Evolutionary conservation across 2,113 vertebrate species (phyloP).

Genomic region (Campylorhamphus procurvoides): DNA sequence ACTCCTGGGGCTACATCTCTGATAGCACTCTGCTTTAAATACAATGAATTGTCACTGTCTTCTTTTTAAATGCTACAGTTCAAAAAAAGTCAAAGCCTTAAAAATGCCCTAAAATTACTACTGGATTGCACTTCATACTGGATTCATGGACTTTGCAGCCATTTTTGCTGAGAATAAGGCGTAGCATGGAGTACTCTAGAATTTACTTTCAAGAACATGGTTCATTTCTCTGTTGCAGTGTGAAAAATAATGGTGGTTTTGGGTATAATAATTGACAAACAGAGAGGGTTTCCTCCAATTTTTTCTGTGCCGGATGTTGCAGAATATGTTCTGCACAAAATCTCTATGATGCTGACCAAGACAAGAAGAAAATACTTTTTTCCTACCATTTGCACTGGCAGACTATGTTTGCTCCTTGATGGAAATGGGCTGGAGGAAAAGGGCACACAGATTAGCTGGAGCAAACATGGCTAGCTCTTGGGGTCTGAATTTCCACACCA

Average conservation of each 20-base stretch:
- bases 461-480: neutral
- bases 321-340: neutral
- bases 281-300: neutral
- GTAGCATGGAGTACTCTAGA: neutral
- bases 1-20: neutral
- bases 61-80: neutral
- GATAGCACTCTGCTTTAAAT: neutral
- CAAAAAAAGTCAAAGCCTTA: neutral
- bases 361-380: neutral
- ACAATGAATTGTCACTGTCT: neutral
- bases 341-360: neutral
- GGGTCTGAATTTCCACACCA: neutral
- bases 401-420: fast-evolving
- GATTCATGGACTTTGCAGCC: neutral
- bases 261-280: neutral
- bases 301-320: neutral
- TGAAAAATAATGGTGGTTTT: neutral
- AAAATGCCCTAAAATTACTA: neutral
- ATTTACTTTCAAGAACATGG: neutral
- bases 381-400: neutral
- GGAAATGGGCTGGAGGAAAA: neutral
- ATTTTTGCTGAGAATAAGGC: neutral
- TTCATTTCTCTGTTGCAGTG: neutral
- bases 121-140: neutral
- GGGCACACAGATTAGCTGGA: neutral